Conservation (phyloP, 2,888 invertebrate species). For the Clivina fossor region DNA sequence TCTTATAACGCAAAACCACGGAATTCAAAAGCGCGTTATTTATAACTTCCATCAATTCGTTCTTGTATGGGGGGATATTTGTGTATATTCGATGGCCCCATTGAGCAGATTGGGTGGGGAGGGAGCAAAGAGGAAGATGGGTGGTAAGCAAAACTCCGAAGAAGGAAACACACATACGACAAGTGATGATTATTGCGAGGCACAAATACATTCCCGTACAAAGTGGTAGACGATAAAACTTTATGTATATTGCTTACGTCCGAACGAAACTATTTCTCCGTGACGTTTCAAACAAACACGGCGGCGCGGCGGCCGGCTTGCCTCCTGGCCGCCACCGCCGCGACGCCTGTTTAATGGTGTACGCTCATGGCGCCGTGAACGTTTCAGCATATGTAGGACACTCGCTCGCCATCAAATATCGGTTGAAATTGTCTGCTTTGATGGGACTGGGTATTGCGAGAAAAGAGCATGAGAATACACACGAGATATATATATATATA, state of each 20-base stretch:
- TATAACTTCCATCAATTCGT: slow-evolving; percentile 15
- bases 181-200: slow-evolving; percentile 50
- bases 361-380: slow-evolving; percentile 1
- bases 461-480: too few relatives aligned
- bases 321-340: slow-evolving; percentile 2
- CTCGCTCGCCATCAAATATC: slow-evolving; percentile 27
- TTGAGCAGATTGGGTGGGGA: slow-evolving; percentile 20
- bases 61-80: slow-evolving; percentile 22
- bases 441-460: too few relatives aligned
- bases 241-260: slow-evolving; percentile 52
- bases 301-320: not conserved
- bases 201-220: slow-evolving; percentile 49
- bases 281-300: slow-evolving; percentile 32
- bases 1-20: not conserved
- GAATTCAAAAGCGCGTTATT: slow-evolving; percentile 11
- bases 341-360: slow-evolving; percentile 4
- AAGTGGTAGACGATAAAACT: slow-evolving; percentile 52
- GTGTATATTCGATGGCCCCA: slow-evolving; percentile 33
- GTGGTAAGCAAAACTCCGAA: not conserved
- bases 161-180: slow-evolving; percentile 29
- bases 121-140: too few relatives aligned
- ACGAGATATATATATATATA: too few relatives aligned
- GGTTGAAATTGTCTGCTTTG: slow-evolving; percentile 17
- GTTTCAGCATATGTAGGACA: slow-evolving; percentile 32
- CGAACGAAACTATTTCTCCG: slow-evolving; percentile 18